Evolutionary conservation across 1,140 invertebrate species (phyloP), one percentile per base, ranked within the genome.

Genomic region (Sipha flava): DNA sequence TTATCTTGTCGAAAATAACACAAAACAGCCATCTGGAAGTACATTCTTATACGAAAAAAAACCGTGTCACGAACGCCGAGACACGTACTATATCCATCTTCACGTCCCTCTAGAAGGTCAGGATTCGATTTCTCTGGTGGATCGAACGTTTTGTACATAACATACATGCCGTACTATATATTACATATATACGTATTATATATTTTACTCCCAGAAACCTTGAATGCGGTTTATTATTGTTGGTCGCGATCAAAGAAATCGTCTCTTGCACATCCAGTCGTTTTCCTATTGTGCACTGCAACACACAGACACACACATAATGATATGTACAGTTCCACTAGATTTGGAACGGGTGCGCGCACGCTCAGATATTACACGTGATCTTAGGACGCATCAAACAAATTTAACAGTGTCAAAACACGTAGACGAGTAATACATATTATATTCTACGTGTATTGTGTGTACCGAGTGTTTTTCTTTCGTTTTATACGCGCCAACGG

Each of bases 61-160:
- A 73, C 29, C 47, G 70, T 73, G 70, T 73, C 70, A 54, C 21
- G 70, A 73, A 52, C 70, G 14, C 7, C 5, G 16, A 14, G 21
- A 21, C 37, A 66, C 62, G 62, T 66, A 68, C 16, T 31, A 4
- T 40, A 70, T 43, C 21, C 37, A 43, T 70, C 40, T 70, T 70
- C 72, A 37, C 34, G 47, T 77, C 49, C 47, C 49, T 77, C 52
- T 21, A 54, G 37, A 77, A 77, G 73, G 73, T 77, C 54, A 59
- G 7, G 34, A 59, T 52, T 57, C 73, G 73, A 77, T 77, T 77
- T 77, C 73, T 77, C 73, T 18, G 47, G 34, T 37, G 3, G 29
- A 70, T 16, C 23, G 21, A 29, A 70, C 18, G 47, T 14, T n/a
- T 0, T 70, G 2, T 26, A 47, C n/a, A 6, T n/a, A 6, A 40